Percentiles rank a stretch among this genome's conserved stretches.
Evolutionary conservation across 2,113 vertebrate genomes (phyloP).

Genomic region (Limanda limanda): DNA sequence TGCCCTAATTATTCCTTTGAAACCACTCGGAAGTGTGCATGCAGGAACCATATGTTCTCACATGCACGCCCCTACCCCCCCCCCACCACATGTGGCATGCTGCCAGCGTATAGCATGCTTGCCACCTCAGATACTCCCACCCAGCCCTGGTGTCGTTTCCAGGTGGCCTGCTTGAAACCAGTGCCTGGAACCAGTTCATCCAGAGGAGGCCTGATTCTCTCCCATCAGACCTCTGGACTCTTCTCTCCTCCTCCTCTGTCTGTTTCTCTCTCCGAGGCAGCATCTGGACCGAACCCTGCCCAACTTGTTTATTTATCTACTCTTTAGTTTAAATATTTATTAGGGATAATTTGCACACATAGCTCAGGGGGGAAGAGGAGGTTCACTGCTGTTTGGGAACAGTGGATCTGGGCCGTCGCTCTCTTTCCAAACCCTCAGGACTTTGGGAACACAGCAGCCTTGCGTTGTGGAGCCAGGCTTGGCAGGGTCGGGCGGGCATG

Average conservation of each 20-base stretch:
- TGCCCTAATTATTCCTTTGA: conserved; percentile 61
- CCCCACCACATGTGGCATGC: conserved; percentile 4
- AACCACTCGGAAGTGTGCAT: conserved; percentile 27
- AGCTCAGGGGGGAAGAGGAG: conserved; percentile 21
- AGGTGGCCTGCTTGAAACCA: conserved; percentile 22
- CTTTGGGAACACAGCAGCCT: conserved; percentile 48
- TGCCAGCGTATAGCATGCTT: conserved; percentile 4
- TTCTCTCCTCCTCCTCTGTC: conserved; percentile 3
- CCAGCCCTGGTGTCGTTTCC: conserved; percentile 1
- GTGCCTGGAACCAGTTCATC: not conserved
- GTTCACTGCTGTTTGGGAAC: conserved; percentile 45
- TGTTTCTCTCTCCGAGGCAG: conserved; percentile 22
- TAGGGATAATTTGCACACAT: conserved; percentile 57
- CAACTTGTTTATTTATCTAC: conserved; percentile 52
- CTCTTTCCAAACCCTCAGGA: conserved; percentile 41
- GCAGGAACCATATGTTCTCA: conserved; percentile 30
- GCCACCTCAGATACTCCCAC: conserved; percentile 11
- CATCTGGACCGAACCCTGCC: conserved; percentile 35
- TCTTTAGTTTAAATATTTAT: conserved; percentile 62
- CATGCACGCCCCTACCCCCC: conserved; percentile 18
- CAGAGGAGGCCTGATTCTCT: not conserved
- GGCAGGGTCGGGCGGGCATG: conserved; percentile 38
- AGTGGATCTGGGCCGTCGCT: conserved; percentile 43
- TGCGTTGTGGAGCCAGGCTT: conserved; percentile 50
- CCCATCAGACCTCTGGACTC: conserved; percentile 25